Evolutionary conservation across 2,888 invertebrate species (phyloP), one percentile per base, ranked within the genome.

Genomic region (Ennomos quercinarius): DNA sequence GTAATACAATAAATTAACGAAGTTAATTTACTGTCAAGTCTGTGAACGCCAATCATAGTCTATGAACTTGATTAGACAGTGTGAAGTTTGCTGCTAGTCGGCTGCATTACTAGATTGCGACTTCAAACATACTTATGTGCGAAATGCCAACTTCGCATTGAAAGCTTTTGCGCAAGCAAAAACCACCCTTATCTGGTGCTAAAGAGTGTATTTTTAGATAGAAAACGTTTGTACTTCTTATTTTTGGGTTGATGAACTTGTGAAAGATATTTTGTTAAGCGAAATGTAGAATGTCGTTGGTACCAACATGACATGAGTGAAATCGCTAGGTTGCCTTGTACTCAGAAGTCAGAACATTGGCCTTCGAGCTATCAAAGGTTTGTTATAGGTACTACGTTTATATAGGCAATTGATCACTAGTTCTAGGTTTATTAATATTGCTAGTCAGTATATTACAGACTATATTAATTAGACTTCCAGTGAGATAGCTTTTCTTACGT

Each of bases 61-160:
- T 91, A 89, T 91, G 91, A 91, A 91, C 91, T 91, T 91, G 91
- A 88, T 89, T 88, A 73, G 83, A 68, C 74, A 72, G 54, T 53
- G 72, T 76, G 91, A 92, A 89, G 86, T 83, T 80, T 61, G 78
- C 68, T 27, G 68, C 84, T 70, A 71, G 75, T 78, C 71, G 71
- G 74, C 70, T 85, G 88, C 91, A 90, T 86, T 89, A 86, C 86
- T 81, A 82, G 80, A 73, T 76, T 81, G 87, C 79, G 83, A 71
- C 71, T 84, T 79, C 85, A 87, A 84, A 74, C 73, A 69, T 79
- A 74, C 85, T 71, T 76, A 82, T 80, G 83, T 85, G 74, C 62
- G 66, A 67, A 74, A 70, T 64, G 69, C 76, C 67, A 80, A 80
- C 78, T 78, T 81, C 78, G 72, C 36, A 52, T 63, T 57, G 51